A percentile compares a stretch with the other conserved stretches of the same genome.
These are phyloP conservation scores for Lampris megalopsis DNA, from an alignment of 2,113 vertebrate genomes.

Conservation along the genomic window DNA sequence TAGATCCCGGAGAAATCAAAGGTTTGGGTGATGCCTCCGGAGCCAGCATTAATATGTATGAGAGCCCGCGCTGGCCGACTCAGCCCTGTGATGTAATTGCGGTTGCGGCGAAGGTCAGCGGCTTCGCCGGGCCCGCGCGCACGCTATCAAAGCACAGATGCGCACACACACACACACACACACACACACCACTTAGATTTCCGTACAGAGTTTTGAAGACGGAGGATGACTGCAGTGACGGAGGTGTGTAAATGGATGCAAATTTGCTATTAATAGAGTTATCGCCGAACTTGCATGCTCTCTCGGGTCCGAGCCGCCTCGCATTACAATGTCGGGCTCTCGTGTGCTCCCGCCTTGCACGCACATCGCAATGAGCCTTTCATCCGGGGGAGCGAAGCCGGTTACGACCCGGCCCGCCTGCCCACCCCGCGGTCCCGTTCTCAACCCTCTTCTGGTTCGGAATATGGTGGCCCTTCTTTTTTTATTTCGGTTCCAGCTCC, in stretches of 20 bases:
- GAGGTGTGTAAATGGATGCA: conserved; percentile 45
- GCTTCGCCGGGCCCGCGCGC: conserved; percentile 48
- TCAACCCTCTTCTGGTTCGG: conserved; percentile 40
- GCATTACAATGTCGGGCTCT: conserved; percentile 37
- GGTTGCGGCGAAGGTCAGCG: conserved; percentile 69
- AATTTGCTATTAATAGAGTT: conserved; percentile 58
- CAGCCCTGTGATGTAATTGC: conserved; percentile 81
- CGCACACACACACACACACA: not conserved
- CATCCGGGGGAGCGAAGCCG: conserved; percentile 56
- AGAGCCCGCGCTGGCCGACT: conserved; percentile 50
- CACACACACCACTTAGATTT: conserved; percentile 52
- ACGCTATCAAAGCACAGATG: conserved; percentile 63
- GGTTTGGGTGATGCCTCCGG: conserved; percentile 74
- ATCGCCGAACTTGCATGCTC: conserved; percentile 46
- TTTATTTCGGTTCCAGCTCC: conserved; percentile 57
- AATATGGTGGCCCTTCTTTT: conserved; percentile 54
- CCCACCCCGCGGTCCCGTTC: conserved; percentile 50
- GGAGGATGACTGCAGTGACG: conserved; percentile 37
- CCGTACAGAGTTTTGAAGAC: conserved; percentile 41
- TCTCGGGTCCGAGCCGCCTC: conserved; percentile 40
- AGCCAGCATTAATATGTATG: conserved; percentile 80
- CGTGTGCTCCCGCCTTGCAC: conserved; percentile 51
- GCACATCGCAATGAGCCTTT: conserved; percentile 62
- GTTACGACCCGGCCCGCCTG: conserved; percentile 45
- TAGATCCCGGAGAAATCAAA: conserved; percentile 77